Conservation (phyloP, 1,140 invertebrate species). For the Bombus breviceps region DNA sequence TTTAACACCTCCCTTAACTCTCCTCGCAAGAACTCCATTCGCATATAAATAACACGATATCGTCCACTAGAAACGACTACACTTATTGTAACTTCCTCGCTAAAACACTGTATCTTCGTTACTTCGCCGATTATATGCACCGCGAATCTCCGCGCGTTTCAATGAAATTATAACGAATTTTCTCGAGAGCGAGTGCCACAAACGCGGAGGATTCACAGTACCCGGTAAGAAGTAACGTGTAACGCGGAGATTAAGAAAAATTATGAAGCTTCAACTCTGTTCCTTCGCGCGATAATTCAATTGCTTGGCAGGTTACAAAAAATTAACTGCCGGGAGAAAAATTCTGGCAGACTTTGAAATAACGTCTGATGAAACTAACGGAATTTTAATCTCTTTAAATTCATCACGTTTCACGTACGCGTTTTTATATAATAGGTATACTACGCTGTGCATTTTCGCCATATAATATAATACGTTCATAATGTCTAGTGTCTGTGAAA, state of each 20-base stretch:
- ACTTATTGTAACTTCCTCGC: neutral
- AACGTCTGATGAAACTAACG: too few species aligned
- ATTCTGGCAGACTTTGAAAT: neutral
- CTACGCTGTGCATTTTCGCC: too few species aligned
- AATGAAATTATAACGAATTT: conserved; percentile 5
- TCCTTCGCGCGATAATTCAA: neutral
- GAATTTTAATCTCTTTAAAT: too few species aligned
- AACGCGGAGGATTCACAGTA: neutral
- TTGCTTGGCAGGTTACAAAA: too few species aligned
- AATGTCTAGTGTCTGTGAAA: neutral
- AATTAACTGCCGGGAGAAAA: neutral
- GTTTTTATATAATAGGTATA: too few species aligned
- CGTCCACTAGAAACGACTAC: too few species aligned
- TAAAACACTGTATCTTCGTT: neutral
- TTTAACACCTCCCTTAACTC: neutral
- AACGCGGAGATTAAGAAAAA: conserved; percentile 18
- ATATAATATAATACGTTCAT: neutral
- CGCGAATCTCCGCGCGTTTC: neutral
- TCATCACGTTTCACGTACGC: too few species aligned
- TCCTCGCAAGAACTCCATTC: neutral
- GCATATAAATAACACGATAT: neutral
- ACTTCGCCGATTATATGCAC: neutral
- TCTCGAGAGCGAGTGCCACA: neutral
- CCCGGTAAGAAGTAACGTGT: neutral
- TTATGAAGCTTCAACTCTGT: neutral